Base-by-base conservation (phyloP, 2,888 invertebrate genomes). In the Odontocerum albicorne region DNA sequence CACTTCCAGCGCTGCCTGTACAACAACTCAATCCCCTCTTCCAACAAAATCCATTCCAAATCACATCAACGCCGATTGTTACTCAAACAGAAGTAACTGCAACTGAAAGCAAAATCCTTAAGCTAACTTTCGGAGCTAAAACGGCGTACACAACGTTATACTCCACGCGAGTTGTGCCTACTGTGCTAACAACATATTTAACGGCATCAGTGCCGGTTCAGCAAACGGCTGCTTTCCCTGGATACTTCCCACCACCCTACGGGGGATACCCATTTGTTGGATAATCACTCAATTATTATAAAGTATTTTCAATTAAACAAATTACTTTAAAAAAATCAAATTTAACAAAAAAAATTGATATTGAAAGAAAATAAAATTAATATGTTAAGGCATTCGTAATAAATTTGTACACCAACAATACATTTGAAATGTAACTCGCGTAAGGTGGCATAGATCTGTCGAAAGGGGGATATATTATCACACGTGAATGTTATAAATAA, bases 71-170 rank as follows among this genome's bases (percentile, higher is more conserved):
- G 0, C 90, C 91, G 0, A 77, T 91, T n/a, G 80, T 92, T 17
- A 82, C 88, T 55, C 90, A 88, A 66, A 90, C 91, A 0, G 75
- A 88, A 64, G 83, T 91, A 10, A 88, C 88, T 1, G 82, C 88
- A 62, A 91, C 91, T 0, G 84, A 88, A 60, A 91, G 92, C 64
- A 88, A 90, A 72, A 77, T 92, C 46, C 73, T 93, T 59, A 92
- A 92, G 71, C 74, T 93, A 62, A 92, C 92, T 8, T 93, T 93
- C 68, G 92, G 93, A n/a, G 92, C 93, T 22, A 91, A 90, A 70
- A 92, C 92, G 1, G 86, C 92, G 0, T 89, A 88, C 68, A 93
- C 93, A 4, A 93, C 92, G 1, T 77, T 94, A 55, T 92, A 85
- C 70, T 88, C 90, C 2, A 92, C 92, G 32, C 86, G 83, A 65